These are phyloP conservation scores for Mola mola DNA, from an alignment of 2,113 vertebrate genomes.

Conservation along the genomic window DNA sequence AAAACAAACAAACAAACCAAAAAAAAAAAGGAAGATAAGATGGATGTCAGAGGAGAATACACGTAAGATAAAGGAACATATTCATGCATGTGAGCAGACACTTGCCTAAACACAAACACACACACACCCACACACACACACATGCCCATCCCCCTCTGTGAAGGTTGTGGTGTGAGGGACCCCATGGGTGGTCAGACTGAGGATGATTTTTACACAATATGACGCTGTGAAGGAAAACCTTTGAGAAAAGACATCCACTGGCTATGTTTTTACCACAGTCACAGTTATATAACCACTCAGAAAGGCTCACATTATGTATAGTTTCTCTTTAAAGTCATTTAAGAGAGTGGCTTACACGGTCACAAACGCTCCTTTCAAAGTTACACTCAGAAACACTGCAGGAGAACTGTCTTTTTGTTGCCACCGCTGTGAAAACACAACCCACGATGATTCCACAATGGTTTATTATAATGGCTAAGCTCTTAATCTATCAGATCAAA, in stretches of 20 bases:
- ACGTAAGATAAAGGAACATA: conserved; percentile 69
- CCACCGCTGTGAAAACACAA: conserved; percentile 48
- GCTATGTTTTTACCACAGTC: conserved; percentile 27
- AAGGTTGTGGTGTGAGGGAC: conserved; percentile 74
- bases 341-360: conserved; percentile 17
- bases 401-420: conserved; percentile 24
- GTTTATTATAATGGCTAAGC: conserved; percentile 78
- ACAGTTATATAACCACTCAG: conserved; percentile 11
- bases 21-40: conserved; percentile 13
- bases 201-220: conserved; percentile 78
- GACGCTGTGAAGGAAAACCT: conserved; percentile 58
- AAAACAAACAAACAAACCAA: conserved; percentile 53
- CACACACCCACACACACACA: conserved; percentile 25
- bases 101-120: conserved; percentile 71
- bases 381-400: conserved; percentile 14
- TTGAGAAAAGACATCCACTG: conserved; percentile 44
- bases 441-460: conserved; percentile 62
- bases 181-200: conserved; percentile 87
- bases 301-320: background rate
- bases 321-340: conserved; percentile 1
- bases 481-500: conserved; percentile 75
- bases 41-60: conserved; percentile 51
- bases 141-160: conserved; percentile 72
- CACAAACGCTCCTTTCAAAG: conserved; percentile 18
- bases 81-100: conserved; percentile 75